Percentiles rank a stretch among this genome's conserved stretches.
Evolutionary conservation across 1,140 invertebrate genomes (phyloP).

Genomic region (Caenorhabditis briggsae): DNA sequence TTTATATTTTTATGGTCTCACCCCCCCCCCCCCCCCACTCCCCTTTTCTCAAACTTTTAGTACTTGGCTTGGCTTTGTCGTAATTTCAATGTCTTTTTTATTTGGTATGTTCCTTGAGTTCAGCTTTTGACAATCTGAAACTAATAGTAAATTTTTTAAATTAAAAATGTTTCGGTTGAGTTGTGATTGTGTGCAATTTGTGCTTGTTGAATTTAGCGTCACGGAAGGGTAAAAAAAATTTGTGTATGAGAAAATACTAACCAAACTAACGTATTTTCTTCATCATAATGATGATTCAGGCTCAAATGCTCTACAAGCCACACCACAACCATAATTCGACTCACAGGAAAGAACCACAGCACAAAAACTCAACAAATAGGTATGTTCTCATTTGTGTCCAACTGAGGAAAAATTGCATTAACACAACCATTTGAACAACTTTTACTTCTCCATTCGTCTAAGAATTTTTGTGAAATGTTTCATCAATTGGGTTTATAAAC

Average conservation of each 20-base stretch:
- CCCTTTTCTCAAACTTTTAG: not conserved
- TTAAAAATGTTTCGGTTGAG: not conserved
- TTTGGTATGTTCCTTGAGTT: constrained; percentile 47
- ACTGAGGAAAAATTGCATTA: too few species aligned
- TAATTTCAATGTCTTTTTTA: constrained; percentile 29
- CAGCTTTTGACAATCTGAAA: constrained; percentile 45
- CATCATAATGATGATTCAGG: constrained; percentile 24
- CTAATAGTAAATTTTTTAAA: constrained; percentile 47
- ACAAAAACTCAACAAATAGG: constrained; percentile 29
- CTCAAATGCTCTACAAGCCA: constrained; percentile 61
- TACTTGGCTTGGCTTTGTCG: constrained; percentile 29
- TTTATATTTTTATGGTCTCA: not conserved
- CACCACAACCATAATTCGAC: not conserved
- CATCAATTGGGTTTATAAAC: too few species aligned
- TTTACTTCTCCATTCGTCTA: too few species aligned
- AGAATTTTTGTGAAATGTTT: too few species aligned
- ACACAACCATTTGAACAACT: too few species aligned
- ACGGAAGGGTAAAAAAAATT: not conserved
- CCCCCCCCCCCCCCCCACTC: not conserved
- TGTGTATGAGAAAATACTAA: not conserved
- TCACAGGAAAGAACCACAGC: constrained; percentile 6
- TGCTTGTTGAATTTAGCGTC: not conserved
- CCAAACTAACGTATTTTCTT: not conserved
- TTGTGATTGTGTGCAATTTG: constrained; percentile 32
- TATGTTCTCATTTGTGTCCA: not conserved